Percentiles rank a stretch among this genome's conserved stretches.
Evolutionary conservation across 2,888 invertebrate genomes (phyloP).

Genomic region (Automeris io): DNA sequence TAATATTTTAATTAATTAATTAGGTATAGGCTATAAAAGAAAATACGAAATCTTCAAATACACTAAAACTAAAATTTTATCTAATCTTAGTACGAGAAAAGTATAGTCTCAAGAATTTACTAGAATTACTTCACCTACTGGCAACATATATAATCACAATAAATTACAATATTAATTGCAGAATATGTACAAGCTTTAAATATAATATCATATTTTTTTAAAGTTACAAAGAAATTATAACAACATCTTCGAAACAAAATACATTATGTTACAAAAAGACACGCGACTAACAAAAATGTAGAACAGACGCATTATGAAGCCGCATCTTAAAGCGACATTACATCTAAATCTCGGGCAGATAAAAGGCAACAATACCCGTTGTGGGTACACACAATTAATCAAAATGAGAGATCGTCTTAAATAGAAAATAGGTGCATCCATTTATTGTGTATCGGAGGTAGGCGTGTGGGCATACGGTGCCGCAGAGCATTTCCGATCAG

Average conservation of each 20-base stretch:
- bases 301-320: neutral
- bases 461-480: slow-evolving; percentile 30
- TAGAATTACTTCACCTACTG: no score
- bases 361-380: slow-evolving; percentile 39
- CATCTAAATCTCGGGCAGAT: slow-evolving; percentile 59
- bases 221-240: no score
- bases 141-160: no score
- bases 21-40: no score
- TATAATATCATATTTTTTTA: no score
- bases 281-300: neutral
- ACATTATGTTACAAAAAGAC: neutral
- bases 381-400: slow-evolving; percentile 52
- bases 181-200: no score
- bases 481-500: slow-evolving; percentile 10
- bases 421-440: slow-evolving; percentile 62
- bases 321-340: slow-evolving; percentile 31
- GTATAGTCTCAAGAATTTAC: no score
- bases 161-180: no score
- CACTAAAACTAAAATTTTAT: no score
- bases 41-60: no score
- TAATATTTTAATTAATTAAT: no score
- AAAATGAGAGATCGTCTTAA: slow-evolving; percentile 59
- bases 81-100: no score
- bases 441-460: slow-evolving; percentile 45
- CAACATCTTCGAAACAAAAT: neutral